Evolutionary conservation across 2,797 vertebrate genomes (phyloP), one percentile per base, ranked within the genome.

Genomic region (Ctenosaura bakeri): DNA sequence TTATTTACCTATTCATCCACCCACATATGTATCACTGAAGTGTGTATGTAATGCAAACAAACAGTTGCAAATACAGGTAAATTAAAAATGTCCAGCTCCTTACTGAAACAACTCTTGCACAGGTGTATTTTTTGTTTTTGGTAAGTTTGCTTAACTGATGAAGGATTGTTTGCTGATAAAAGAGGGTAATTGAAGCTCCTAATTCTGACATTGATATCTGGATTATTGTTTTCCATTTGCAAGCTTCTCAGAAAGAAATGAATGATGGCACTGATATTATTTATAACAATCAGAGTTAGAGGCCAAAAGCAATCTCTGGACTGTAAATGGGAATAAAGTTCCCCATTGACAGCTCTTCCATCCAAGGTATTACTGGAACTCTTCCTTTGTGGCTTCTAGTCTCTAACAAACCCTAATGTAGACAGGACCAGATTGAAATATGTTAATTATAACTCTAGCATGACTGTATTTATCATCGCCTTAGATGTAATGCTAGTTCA

Each of bases 321-420:
- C 80, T 93, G 89, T 6, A 92, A 87, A 90, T 0, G 12, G 84
- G 74, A 79, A 62, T 73, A 16, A 42, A 64, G 87, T 81, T 79
- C 46, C 90, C 82, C 6, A 24, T 52, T 0, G 0, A 91, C 3
- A 0, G 66, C 84, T 94, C 66, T 0, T 5, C 83, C 0, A 0
- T 8, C 50, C 77, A 93, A 59, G 69, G 24, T 79, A 86, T 86
- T 59, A 73, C 91, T 74, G 86, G 10, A 92, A 87, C 71, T 52
- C 50, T 77, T 74, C 0, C 50, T 94, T 91, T 93, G 92, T 92
- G 92, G 87, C 52, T 92, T 94, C 94, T 83, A 90, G 86, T 94
- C 92, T 84, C 59, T 93, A 94, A 94, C 94, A 95, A 93, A 93
- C 87, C 14, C 1, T 14, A n/a, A 95, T 95, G 95, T 96, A 97